Base-by-base conservation (phyloP, 2,888 invertebrate genomes). In the Stenodema calcarata region DNA sequence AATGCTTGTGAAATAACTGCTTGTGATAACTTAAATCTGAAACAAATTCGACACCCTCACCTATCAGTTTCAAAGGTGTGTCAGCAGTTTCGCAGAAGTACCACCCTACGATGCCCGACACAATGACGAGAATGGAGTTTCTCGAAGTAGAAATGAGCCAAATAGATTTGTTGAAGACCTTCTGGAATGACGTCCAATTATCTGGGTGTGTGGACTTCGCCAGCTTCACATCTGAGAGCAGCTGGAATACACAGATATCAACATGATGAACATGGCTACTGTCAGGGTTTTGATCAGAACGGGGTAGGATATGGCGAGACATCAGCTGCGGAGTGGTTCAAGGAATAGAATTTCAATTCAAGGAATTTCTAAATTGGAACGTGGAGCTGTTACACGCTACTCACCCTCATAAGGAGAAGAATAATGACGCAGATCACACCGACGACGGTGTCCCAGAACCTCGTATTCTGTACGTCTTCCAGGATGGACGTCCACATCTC, bases 111-210 rank as follows among this genome's bases (percentile, higher is more conserved):
- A 93, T 91, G 87, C 95, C 95, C 89, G 95, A 94, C 27, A 94
- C 91, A 18, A 97, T 91, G n/a, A 97, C 96, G 87, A 97, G 92
- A 89, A 97, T 94, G 27, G 97, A 96, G 91, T 97, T 97, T 88
- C 97, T 93, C 16, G 96, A 95, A 0, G 96, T 96, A 87, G 95
- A 95, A 89, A 95, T 92, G 88, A 96, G 91, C 96, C 96, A 96
- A 89, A 96, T 91, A 3, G 93, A 90, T 91, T 95, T 95, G 89
- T 94, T 88, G 7, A 94, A 90, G 79, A 93, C 90, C 88, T 92
- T 93, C 90, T 94, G 94, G 3, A 92, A 91, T 30, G 92, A 92
- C n/a, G 92, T 92, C 50, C 92, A 92, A 0, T 44, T 73, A 6
- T 86, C 86, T 0, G 86, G 86, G 23, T 80, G 42, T 2, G 69